Percentiles rank a stretch among this genome's conserved stretches.
Conservation (phyloP, 2,113 vertebrate species). For the Empidonax traillii region DNA sequence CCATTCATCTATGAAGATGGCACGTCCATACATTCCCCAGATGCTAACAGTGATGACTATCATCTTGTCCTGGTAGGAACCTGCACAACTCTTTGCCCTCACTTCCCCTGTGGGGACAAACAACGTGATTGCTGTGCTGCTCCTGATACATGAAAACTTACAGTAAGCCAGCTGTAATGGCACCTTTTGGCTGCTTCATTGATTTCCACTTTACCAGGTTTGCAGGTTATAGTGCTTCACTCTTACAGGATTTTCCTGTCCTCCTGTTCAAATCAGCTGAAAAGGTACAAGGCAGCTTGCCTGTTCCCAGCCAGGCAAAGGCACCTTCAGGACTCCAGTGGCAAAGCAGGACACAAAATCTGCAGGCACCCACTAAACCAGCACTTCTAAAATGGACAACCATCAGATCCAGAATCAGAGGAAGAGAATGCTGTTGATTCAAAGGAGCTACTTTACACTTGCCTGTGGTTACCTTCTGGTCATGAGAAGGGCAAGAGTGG, state of each 20-base stretch:
- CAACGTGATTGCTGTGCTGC: neutral
- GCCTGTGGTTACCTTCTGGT: neutral
- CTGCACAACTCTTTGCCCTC: neutral
- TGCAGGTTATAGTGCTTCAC: neutral
- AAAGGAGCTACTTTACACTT: neutral
- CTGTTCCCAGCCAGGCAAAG: neutral
- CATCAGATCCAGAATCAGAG: neutral
- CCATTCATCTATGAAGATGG: neutral
- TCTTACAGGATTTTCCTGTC: neutral
- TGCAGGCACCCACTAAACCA: neutral
- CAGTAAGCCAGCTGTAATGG: neutral
- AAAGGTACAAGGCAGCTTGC: neutral
- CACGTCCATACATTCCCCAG: neutral
- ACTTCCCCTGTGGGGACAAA: neutral
- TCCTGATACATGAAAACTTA: neutral
- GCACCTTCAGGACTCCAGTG: neutral
- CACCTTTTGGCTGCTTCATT: conserved; percentile 26
- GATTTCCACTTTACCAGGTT: conserved; percentile 40
- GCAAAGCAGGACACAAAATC: neutral
- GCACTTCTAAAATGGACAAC: neutral
- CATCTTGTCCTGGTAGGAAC: neutral
- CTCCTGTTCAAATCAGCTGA: neutral
- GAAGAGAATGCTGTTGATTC: neutral
- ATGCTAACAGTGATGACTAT: neutral
- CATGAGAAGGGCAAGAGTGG: neutral